Percentiles rank a stretch among this genome's conserved stretches.
phyloP scores from a whole-genome alignment of 2,797 vertebrate genomes.

The Esox lucius region DNA sequence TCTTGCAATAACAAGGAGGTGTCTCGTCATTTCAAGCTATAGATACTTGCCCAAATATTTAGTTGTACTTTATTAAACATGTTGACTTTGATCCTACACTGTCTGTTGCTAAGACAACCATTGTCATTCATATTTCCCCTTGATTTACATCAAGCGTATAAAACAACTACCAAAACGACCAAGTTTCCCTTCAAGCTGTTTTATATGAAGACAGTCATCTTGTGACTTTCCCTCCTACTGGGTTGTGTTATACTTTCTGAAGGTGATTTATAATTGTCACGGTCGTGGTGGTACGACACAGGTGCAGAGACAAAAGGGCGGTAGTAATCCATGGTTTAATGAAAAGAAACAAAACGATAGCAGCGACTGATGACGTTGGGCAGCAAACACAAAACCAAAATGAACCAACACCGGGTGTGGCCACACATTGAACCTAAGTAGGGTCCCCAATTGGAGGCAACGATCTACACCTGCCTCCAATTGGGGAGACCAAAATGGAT shows the following conservation, averaged over 20 bases:
- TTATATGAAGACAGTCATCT: constrained; percentile 18
- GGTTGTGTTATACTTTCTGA: constrained; percentile 10
- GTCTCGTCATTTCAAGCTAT: not conserved
- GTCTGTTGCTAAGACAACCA: not conserved
- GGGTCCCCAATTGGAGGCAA: too few relatives aligned
- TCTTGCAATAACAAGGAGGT: not conserved
- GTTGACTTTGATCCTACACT: not conserved
- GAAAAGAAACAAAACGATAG: too few relatives aligned
- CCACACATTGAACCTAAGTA: too few relatives aligned
- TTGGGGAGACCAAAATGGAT: too few relatives aligned
- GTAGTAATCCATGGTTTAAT: too few relatives aligned
- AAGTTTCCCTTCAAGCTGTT: constrained; percentile 53
- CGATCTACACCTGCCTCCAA: too few relatives aligned
- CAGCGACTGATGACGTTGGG: too few relatives aligned
- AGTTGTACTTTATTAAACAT: not conserved
- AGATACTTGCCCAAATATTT: not conserved
- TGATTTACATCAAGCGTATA: constrained; percentile 34
- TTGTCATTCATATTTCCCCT: constrained; percentile 33
- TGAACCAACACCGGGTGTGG: too few relatives aligned
- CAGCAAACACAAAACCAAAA: too few relatives aligned
- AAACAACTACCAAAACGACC: constrained; percentile 35
- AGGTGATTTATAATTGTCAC: too few relatives aligned
- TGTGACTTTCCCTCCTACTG: constrained; percentile 43
- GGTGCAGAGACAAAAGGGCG: too few relatives aligned
- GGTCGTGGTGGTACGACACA: too few relatives aligned